Conservation (phyloP, 2,797 vertebrate species). For the Staurois parvus region DNA sequence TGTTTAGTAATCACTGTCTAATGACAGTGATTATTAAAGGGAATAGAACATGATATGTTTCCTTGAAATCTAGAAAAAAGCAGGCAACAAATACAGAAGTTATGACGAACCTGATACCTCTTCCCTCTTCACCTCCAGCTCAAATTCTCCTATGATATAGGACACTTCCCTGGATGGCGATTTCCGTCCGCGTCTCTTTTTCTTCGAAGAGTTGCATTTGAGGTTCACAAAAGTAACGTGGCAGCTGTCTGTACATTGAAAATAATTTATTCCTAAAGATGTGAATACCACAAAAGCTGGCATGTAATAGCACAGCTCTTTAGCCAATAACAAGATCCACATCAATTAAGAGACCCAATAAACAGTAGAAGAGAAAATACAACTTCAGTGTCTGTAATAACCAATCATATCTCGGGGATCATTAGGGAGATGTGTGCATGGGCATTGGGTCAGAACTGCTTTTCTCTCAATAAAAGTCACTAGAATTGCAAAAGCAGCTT, state of each 20-base stretch:
- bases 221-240: constrained; percentile 92
- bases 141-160: constrained; percentile 92
- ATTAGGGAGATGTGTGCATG: too few relatives aligned
- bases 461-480: too few relatives aligned
- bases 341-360: too few relatives aligned
- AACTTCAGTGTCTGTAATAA: too few relatives aligned
- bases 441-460: too few relatives aligned
- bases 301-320: too few relatives aligned
- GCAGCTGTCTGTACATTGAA: constrained; percentile 88
- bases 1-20: too few relatives aligned
- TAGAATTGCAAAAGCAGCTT: too few relatives aligned
- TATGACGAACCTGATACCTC: constrained; percentile 85
- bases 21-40: neutral
- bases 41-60: neutral
- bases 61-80: neutral
- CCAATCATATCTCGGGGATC: too few relatives aligned
- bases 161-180: constrained; percentile 93
- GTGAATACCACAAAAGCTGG: neutral
- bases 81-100: neutral
- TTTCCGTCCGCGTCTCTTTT: constrained; percentile 89
- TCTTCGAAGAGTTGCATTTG: constrained; percentile 96
- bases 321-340: too few relatives aligned
- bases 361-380: too few relatives aligned
- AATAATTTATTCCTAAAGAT: constrained; percentile 46
- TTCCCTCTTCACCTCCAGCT: constrained; percentile 91